phyloP scores from a whole-genome alignment of 2,797 vertebrate species.

The Loris lydekkerianus region DNA sequence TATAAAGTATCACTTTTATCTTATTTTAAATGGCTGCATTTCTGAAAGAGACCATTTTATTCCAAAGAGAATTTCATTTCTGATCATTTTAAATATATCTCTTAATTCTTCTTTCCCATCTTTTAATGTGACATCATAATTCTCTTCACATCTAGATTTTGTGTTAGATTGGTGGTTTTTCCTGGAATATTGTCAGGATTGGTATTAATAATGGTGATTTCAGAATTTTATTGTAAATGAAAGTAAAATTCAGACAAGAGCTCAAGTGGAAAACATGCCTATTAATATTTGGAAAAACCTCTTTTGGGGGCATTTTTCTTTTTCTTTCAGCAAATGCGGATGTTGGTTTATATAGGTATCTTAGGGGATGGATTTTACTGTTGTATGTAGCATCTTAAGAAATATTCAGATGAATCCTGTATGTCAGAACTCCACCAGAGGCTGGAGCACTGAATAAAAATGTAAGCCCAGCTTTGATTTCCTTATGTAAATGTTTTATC shows the following conservation, averaged over 20 bases:
- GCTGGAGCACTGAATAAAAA: constrained; percentile 67
- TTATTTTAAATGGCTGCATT: constrained; percentile 61
- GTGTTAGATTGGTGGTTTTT: constrained; percentile 64
- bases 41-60: constrained; percentile 69
- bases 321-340: constrained; percentile 78
- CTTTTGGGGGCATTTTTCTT: constrained; percentile 23
- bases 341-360: constrained; percentile 75
- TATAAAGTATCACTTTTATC: constrained; percentile 73
- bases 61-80: constrained; percentile 68
- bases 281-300: constrained; percentile 83
- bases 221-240: constrained; percentile 82
- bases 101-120: constrained; percentile 71
- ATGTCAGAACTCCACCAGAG: constrained; percentile 77
- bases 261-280: constrained; percentile 73
- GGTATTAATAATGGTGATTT: constrained; percentile 69
- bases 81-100: constrained; percentile 73
- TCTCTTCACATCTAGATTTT: constrained; percentile 65
- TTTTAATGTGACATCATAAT: constrained; percentile 58
- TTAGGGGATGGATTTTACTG: constrained; percentile 71
- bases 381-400: constrained; percentile 75
- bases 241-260: constrained; percentile 84
- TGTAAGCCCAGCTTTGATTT: constrained; percentile 75
- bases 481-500: constrained; percentile 82
- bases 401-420: constrained; percentile 81
- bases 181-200: constrained; percentile 53